Evolutionary conservation across 1,140 invertebrate genomes (phyloP), one percentile per base, ranked within the genome.

Genomic region (Drosophila leontia): DNA sequence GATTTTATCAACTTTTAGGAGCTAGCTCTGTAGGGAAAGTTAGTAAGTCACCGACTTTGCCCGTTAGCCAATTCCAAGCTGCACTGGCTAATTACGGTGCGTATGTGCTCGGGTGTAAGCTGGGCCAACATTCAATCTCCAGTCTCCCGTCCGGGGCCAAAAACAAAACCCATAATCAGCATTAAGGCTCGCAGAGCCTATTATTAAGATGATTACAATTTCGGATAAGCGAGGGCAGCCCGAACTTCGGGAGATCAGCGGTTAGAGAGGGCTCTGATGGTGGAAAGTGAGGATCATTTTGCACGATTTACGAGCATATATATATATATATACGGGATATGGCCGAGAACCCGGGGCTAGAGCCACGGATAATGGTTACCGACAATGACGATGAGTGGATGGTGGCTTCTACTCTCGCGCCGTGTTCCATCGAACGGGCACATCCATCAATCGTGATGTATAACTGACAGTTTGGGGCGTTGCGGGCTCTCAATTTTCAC

Each of bases 131-230:
- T 78, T 78, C 48, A 77, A 77, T 76, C 50, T 41, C 29, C 23
- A 50, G 23, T 57, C 29, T 34, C 47, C 55, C 62, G 50, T 48
- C 75, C 57, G 42, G 34, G 51, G 48, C 48, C 50, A 61, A 39
- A 56, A 39, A 42, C 71, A 55, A 63, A 75, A 81, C 86, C 74
- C 64, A 75, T 82, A 90, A 88, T 88, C 78, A 85, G 70, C 70
- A 81, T 85, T 85, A 70, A 82, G 61, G 56, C 19, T 56, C 41
- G 39, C 75, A 12, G 48, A 70, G 65, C 60, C 86, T 85, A 62
- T 88, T 90, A 88, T 88, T 90, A 88, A 70, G 56, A 79, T 90
- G 85, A 88, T 88, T 88, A 72, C 70, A 78, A 81, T 82, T 85
- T 67, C 26, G 81, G 85, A 88, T 88, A 88, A 88, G 78, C 75